These are phyloP conservation scores for Diadumene lineata DNA, from an alignment of 92 coral and sea anemone genomes.

Conservation along the genomic window DNA sequence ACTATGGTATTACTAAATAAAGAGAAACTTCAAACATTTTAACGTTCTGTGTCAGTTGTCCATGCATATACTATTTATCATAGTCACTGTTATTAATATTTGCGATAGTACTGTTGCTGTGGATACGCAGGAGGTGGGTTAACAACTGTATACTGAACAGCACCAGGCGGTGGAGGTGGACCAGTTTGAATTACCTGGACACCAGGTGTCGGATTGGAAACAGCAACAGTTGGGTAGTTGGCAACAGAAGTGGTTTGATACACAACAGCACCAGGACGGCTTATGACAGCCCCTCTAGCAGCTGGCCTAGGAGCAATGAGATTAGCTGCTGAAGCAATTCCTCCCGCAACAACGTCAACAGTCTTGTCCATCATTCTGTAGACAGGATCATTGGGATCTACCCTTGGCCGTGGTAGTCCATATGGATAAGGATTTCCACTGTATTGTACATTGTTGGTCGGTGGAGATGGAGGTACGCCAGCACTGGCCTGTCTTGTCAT, in stretches of 20 bases:
- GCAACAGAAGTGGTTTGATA: constrained; percentile 54
- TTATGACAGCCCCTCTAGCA: constrained; percentile 53
- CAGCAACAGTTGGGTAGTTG: constrained; percentile 25
- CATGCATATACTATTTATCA: no score
- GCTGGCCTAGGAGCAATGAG: constrained; percentile 45
- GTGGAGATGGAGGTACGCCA: constrained; percentile 66
- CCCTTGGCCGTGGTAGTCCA: constrained; percentile 63
- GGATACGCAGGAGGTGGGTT: constrained; percentile 20
- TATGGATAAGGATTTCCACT: constrained; percentile 85
- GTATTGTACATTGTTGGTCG: constrained; percentile 22
- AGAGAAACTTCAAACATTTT: no score
- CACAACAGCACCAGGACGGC: constrained; percentile 41
- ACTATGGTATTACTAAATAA: no score
- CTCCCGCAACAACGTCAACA: constrained; percentile 64
- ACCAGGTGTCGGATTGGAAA: constrained; percentile 30
- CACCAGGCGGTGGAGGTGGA: constrained; percentile 19
- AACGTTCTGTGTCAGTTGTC: no score
- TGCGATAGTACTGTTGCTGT: constrained; percentile 31
- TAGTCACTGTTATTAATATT: no score
- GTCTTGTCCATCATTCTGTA: constrained; percentile 63
- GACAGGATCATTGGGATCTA: constrained; percentile 68
- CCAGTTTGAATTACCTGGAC: constrained; percentile 33
- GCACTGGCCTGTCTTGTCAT: constrained; percentile 73
- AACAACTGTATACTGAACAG: constrained; percentile 21
- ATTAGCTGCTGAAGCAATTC: constrained; percentile 47